A percentile compares a stretch with the other conserved stretches of the same genome.
Evolutionary conservation across 1,140 invertebrate species (phyloP).

Genomic region (Vanessa atalanta): DNA sequence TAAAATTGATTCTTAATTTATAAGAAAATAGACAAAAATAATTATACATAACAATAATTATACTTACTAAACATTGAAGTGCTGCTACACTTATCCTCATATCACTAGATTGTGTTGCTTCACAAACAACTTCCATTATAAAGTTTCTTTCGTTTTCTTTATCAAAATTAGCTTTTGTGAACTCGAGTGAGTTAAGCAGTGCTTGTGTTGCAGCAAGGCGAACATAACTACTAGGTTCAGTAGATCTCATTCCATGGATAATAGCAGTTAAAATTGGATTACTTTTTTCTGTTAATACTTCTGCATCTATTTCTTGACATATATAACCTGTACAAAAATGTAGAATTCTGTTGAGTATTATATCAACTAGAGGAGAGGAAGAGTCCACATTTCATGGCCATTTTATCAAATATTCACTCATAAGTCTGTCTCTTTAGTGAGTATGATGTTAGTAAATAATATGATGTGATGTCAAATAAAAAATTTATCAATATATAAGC

Average conservation of each 20-base stretch:
- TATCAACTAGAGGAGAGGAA: too few relatives aligned
- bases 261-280: conserved; percentile 99
- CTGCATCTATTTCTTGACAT: conserved; percentile 92
- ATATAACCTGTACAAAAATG: conserved; percentile 82
- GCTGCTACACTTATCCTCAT: conserved; percentile 96
- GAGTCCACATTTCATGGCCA: too few relatives aligned
- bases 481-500: too few relatives aligned
- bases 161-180: conserved; percentile 99
- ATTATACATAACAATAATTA: background rate
- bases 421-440: too few relatives aligned
- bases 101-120: conserved; percentile 92
- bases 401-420: too few relatives aligned
- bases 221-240: conserved; percentile 91
- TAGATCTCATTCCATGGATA: conserved; percentile 97
- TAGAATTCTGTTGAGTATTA: background rate
- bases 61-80: conserved; percentile 95
- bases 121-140: conserved; percentile 99
- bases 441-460: too few relatives aligned
- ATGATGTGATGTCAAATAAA: too few relatives aligned
- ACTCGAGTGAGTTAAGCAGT: conserved; percentile 98
- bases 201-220: conserved; percentile 97
- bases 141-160: conserved; percentile 98
- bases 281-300: conserved; percentile 93
- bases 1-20: too few relatives aligned
- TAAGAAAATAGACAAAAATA: too few relatives aligned